These are phyloP conservation scores for Nyctibius bracteatus DNA, from an alignment of 2,113 vertebrate genomes.

Conservation along the genomic window DNA sequence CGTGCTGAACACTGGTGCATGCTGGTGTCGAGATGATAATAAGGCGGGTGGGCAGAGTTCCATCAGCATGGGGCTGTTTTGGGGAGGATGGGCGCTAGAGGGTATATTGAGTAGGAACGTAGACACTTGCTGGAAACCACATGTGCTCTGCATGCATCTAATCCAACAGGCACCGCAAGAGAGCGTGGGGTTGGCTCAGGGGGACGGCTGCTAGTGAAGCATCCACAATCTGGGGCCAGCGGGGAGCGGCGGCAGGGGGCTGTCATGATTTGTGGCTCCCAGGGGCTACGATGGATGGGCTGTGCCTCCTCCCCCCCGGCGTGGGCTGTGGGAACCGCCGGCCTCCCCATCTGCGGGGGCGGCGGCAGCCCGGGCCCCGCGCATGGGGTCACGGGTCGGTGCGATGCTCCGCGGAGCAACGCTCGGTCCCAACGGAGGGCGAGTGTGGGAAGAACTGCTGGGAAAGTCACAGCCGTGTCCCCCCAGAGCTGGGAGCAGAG, in stretches of 20 bases:
- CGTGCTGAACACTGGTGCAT: not conserved
- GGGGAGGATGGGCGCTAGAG: not conserved
- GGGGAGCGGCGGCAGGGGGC: rapidly evolving
- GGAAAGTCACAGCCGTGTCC: not conserved
- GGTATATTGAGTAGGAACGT: rapidly evolving
- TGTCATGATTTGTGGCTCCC: not conserved
- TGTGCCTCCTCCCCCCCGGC: not conserved
- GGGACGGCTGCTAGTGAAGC: rapidly evolving
- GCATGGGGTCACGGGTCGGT: rapidly evolving
- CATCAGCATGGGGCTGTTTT: not conserved
- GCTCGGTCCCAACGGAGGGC: rapidly evolving
- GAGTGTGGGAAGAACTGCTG: conserved; percentile 31
- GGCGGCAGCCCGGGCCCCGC: not conserved
- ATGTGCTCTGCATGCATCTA: rapidly evolving
- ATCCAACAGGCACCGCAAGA: rapidly evolving
- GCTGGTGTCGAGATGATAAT: no score
- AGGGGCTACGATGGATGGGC: not conserved
- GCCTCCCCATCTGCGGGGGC: not conserved
- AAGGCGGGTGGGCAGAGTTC: not conserved
- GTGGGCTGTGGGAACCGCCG: not conserved
- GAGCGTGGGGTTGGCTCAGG: rapidly evolving
- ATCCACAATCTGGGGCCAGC: rapidly evolving
- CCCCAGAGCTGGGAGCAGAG: not conserved
- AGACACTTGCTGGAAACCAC: not conserved
- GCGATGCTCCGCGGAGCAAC: not conserved